A percentile compares a stretch with the other conserved stretches of the same genome.
These are phyloP conservation scores for Gasterosteus aculeatus DNA, from an alignment of 2,113 vertebrate genomes.

Conservation along the genomic window DNA sequence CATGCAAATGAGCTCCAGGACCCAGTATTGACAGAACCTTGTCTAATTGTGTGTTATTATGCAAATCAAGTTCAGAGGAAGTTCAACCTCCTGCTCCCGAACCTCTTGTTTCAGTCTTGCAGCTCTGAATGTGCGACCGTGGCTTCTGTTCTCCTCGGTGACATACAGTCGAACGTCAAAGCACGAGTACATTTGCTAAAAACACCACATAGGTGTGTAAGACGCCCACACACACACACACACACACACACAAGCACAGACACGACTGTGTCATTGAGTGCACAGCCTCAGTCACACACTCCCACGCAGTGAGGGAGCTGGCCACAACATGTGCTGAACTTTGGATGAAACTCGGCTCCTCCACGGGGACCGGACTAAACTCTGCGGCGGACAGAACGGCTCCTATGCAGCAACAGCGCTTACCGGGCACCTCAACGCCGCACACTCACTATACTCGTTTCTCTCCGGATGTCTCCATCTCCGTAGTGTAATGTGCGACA, in stretches of 20 bases:
- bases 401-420: constrained; percentile 33
- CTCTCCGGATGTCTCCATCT: constrained; percentile 6
- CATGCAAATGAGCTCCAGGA: constrained; percentile 22
- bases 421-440: constrained; percentile 35
- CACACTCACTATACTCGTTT: not conserved
- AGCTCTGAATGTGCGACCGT: not conserved
- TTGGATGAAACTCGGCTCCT: constrained; percentile 70
- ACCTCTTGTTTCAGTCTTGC: not conserved
- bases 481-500: not conserved
- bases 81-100: constrained; percentile 30
- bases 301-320: constrained; percentile 50
- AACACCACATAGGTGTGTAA: not conserved
- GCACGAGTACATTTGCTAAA: not conserved
- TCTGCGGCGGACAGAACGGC: constrained; percentile 51
- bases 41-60: constrained; percentile 51
- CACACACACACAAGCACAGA: not conserved
- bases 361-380: constrained; percentile 50
- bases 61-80: constrained; percentile 52
- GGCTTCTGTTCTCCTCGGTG: not conserved
- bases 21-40: constrained; percentile 23
- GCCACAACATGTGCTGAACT: constrained; percentile 69
- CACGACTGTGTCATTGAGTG: constrained; percentile 22
- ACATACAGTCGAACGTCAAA: not conserved
- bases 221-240: not conserved
- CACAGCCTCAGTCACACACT: constrained; percentile 37